Conservation (phyloP, 2,888 invertebrate genomes). For the Nebria brevicollis region DNA sequence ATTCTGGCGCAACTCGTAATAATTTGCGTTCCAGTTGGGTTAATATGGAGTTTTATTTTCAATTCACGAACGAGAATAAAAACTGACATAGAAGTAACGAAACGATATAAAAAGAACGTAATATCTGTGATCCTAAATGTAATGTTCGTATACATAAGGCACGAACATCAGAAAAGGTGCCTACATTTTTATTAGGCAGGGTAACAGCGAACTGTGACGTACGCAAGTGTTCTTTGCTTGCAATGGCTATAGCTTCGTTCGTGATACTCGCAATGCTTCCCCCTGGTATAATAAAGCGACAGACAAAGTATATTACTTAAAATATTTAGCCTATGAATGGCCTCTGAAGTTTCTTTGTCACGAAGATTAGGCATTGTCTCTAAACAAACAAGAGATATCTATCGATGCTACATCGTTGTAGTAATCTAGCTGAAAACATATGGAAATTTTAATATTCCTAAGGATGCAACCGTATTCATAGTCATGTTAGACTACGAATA, state of each 20-base stretch:
- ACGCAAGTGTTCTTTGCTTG: not conserved
- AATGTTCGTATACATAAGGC: not conserved
- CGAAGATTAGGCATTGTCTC: conserved; percentile 16
- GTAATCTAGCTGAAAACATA: not conserved
- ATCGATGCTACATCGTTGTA: not conserved
- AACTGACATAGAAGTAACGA: not conserved
- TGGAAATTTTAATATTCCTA: too few species aligned
- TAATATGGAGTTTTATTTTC: not conserved
- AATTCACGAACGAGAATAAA: not conserved
- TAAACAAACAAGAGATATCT: not conserved
- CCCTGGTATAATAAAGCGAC: conserved; percentile 9
- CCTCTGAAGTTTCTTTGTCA: not conserved
- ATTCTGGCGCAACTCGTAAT: too few species aligned
- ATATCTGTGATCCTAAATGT: not conserved
- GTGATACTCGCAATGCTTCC: conserved; percentile 1
- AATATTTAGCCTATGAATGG: conserved; percentile 15
- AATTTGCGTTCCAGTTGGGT: not conserved
- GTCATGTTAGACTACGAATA: too few species aligned
- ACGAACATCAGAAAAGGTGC: not conserved
- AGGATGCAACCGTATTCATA: too few species aligned
- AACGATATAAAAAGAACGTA: not conserved
- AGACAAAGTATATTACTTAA: conserved; percentile 20
- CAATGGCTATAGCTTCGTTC: not conserved
- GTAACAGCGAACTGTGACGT: not conserved
- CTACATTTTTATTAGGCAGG: not conserved